These are phyloP conservation scores for Pteria penguin DNA, from an alignment of 2,888 invertebrate species.

Conservation along the genomic window DNA sequence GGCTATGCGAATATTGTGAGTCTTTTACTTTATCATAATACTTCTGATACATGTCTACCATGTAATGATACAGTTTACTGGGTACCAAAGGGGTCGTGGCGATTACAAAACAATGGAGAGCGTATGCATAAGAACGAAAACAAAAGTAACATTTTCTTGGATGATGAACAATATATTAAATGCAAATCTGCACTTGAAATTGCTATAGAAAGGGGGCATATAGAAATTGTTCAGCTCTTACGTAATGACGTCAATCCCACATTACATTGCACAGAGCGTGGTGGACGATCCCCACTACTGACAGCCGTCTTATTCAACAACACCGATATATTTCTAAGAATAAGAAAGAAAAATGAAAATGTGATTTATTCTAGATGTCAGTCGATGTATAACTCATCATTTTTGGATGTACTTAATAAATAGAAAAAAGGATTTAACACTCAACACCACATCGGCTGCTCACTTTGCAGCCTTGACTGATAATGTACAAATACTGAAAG, in stretches of 20 bases:
- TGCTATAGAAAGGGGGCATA: conserved; percentile 3
- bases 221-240: conserved; percentile 4
- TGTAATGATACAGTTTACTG: conserved; percentile 8
- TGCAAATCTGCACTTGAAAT: conserved; percentile 7
- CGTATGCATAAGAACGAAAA: neutral
- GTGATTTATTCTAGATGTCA: neutral
- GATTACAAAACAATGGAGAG: conserved; percentile 1
- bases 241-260: neutral
- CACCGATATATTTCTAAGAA: neutral
- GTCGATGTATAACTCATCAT: neutral
- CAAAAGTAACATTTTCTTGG: neutral
- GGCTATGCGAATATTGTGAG: neutral
- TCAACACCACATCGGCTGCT: neutral
- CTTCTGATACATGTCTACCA: neutral
- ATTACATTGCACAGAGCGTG: neutral
- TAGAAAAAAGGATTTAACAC: neutral
- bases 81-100: neutral
- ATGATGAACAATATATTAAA: neutral
- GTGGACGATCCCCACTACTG: conserved; percentile 10
- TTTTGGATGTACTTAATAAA: neutral
- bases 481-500: neutral
- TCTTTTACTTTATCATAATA: neutral
- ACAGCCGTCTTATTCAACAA: neutral
- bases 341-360: neutral
- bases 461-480: neutral